phyloP scores from a whole-genome alignment of 1,140 invertebrate genomes.

The Antheraea pernyi region DNA sequence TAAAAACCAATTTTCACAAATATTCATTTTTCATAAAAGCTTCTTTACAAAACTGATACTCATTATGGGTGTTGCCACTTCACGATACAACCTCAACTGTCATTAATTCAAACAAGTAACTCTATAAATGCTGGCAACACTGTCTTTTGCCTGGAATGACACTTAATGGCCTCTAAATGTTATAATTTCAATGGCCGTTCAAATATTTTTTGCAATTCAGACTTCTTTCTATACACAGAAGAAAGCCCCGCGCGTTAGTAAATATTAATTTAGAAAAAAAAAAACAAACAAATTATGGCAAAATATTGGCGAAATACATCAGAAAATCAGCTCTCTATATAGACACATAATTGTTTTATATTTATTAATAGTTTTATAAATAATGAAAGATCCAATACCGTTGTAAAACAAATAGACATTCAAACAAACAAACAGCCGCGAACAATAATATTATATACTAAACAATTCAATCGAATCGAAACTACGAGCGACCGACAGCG shows the following conservation, averaged over 20 bases:
- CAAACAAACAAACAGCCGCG: constrained; percentile 28
- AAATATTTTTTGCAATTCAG: constrained; percentile 12
- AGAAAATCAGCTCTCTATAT: constrained; percentile 42
- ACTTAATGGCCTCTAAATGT: constrained; percentile 53
- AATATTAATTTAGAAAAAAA: constrained; percentile 49
- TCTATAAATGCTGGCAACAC: constrained; percentile 77
- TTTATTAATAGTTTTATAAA: constrained; percentile 13
- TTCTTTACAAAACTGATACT: neutral
- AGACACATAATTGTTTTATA: constrained; percentile 48
- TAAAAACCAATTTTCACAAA: constrained; percentile 39
- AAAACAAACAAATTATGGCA: constrained; percentile 68
- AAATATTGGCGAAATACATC: constrained; percentile 70
- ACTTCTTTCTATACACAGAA: constrained; percentile 25
- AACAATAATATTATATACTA: constrained; percentile 37
- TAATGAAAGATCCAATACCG: constrained; percentile 39
- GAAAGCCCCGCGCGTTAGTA: constrained; percentile 46
- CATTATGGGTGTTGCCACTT: constrained; percentile 20
- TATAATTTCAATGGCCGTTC: constrained; percentile 52
- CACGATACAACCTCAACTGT: constrained; percentile 27
- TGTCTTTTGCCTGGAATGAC: constrained; percentile 78
- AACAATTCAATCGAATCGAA: constrained; percentile 24
- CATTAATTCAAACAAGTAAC: constrained; percentile 52
- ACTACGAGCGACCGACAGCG: neutral
- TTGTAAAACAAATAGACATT: neutral
- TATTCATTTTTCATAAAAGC: constrained; percentile 40